Percentiles rank a stretch among this genome's conserved stretches.
Conservation (phyloP, 2,888 invertebrate genomes). For the Agrotis puta region DNA sequence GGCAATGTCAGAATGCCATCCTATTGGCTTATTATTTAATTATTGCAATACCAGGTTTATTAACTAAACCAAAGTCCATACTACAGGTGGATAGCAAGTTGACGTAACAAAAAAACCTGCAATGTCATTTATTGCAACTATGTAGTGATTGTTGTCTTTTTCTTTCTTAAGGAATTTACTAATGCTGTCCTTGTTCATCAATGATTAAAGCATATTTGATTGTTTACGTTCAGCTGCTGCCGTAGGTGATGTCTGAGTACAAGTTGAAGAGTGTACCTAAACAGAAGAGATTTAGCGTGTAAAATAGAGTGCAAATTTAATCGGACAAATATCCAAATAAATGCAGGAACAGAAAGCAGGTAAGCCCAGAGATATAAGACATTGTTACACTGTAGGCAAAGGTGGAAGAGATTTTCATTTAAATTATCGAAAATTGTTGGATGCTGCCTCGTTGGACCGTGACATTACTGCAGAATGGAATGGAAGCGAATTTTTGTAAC, state of each 20-base stretch:
- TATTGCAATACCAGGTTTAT: neutral
- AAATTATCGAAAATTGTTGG: too few species aligned
- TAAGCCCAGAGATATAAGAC: too few species aligned
- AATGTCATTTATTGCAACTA: constrained; percentile 37
- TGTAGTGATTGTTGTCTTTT: constrained; percentile 1
- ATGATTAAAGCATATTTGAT: constrained; percentile 32
- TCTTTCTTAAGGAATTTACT: neutral
- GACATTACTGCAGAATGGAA: too few species aligned
- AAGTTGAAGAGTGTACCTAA: neutral
- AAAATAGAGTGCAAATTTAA: too few species aligned
- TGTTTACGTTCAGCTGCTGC: constrained; percentile 28
- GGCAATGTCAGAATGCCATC: too few species aligned
- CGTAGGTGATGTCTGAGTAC: constrained; percentile 11
- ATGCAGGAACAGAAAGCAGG: too few species aligned
- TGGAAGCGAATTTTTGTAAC: too few species aligned
- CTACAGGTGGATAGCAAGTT: constrained; percentile 43
- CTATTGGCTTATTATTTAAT: neutral
- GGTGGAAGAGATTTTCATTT: too few species aligned
- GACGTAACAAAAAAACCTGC: constrained; percentile 41
- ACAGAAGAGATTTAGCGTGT: too few species aligned
- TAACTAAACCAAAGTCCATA: constrained; percentile 11
- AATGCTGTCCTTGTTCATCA: constrained; percentile 6
- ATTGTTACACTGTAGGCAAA: too few species aligned
- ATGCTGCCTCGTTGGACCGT: too few species aligned
- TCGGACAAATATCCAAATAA: neutral